These are phyloP conservation scores for Chrysogorgia sp. DNA, from an alignment of 92 coral and sea anemone genomes.

Conservation along the genomic window DNA sequence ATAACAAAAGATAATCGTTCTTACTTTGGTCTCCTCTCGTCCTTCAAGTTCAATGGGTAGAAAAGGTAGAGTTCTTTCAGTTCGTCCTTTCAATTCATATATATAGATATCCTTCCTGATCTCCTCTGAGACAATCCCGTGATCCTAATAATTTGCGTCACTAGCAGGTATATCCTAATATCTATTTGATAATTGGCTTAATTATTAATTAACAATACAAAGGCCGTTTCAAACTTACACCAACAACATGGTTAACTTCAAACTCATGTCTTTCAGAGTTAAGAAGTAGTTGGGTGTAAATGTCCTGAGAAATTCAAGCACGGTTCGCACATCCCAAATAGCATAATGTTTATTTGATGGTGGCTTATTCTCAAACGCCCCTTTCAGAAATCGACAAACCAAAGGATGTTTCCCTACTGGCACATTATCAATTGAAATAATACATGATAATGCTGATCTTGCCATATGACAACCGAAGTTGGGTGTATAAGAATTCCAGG, in stretches of 20 bases:
- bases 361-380: conserved; percentile 62
- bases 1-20: too few species aligned
- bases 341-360: conserved; percentile 44
- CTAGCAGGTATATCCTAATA: too few species aligned
- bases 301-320: conserved; percentile 34
- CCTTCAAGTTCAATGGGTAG: too few species aligned
- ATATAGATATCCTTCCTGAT: too few species aligned
- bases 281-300: conserved; percentile 39
- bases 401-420: conserved; percentile 55
- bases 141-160: too few species aligned
- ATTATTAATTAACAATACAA: too few species aligned
- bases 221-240: too few species aligned
- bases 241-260: conserved; percentile 58
- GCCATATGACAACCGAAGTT: conserved; percentile 55
- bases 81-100: too few species aligned
- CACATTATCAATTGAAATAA: conserved; percentile 29
- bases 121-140: too few species aligned
- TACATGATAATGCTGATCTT: conserved; percentile 57
- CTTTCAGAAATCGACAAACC: conserved; percentile 51
- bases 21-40: too few species aligned
- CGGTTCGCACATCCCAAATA: conserved; percentile 59
- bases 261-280: conserved; percentile 47
- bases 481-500: conserved; percentile 51
- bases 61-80: too few species aligned
- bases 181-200: too few species aligned